Conservation (phyloP, 2,888 invertebrate species). For the Sphaerophoria rueppellii region DNA sequence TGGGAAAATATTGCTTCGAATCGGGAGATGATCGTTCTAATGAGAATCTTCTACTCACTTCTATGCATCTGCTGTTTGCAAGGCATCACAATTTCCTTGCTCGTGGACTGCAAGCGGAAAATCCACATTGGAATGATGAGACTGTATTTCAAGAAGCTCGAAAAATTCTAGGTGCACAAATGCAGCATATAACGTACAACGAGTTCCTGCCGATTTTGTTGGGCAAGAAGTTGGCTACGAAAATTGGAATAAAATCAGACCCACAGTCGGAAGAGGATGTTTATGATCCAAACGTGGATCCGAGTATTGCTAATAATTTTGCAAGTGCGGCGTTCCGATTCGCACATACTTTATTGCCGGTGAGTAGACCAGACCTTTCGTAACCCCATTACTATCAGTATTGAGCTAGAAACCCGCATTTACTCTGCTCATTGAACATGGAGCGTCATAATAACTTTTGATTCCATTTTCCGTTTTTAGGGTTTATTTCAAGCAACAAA, state of each 20-base stretch:
- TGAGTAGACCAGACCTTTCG: slow-evolving; percentile 77
- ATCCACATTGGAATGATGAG: slow-evolving; percentile 92
- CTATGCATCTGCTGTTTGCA: slow-evolving; percentile 93
- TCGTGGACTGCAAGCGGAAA: slow-evolving; percentile 84
- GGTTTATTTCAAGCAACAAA: slow-evolving; percentile 88
- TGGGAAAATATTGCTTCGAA: slow-evolving; percentile 91
- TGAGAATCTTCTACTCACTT: slow-evolving; percentile 92
- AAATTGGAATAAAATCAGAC: slow-evolving; percentile 77
- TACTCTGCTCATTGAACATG: no score
- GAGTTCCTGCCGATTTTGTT: slow-evolving; percentile 91
- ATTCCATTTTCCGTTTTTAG: slow-evolving; percentile 78
- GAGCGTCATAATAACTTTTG: no score
- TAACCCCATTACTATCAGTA: no score
- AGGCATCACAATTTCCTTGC: slow-evolving; percentile 93
- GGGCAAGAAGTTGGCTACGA: slow-evolving; percentile 77
- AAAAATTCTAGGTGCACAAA: slow-evolving; percentile 90
- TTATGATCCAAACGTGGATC: slow-evolving; percentile 87
- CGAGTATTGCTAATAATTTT: slow-evolving; percentile 92
- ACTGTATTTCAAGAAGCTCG: slow-evolving; percentile 89
- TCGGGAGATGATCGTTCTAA: slow-evolving; percentile 92
- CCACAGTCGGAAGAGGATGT: slow-evolving; percentile 76
- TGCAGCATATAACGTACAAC: slow-evolving; percentile 93
- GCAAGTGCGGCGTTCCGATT: slow-evolving; percentile 93
- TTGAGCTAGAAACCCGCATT: no score
- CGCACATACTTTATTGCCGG: slow-evolving; percentile 92